phyloP scores from a whole-genome alignment of 2,113 vertebrate species.

The Marcusenius ussheri region DNA sequence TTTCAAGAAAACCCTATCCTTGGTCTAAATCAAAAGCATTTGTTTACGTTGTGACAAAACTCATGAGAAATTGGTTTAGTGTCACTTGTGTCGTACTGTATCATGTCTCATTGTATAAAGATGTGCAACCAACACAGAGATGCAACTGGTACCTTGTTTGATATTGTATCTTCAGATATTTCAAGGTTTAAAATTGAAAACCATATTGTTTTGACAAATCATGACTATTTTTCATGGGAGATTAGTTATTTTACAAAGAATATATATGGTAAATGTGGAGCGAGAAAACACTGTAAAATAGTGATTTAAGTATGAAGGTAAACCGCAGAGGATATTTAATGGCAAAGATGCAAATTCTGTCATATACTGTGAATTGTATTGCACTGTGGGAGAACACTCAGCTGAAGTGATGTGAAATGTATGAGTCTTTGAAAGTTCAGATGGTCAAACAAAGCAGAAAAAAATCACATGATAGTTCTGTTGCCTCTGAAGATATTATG shows the following conservation, averaged over 20 bases:
- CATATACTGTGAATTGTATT: conserved; percentile 10
- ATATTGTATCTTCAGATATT: conserved; percentile 7
- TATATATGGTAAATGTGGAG: neutral
- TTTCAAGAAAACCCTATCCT: neutral
- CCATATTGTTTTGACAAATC: neutral
- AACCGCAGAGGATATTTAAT: neutral
- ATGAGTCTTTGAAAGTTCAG: neutral
- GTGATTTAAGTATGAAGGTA: neutral
- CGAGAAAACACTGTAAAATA: neutral
- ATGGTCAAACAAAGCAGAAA: neutral
- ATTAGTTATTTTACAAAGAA: neutral
- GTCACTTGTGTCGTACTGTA: neutral
- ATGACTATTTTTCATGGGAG: neutral
- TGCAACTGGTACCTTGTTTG: conserved; percentile 5
- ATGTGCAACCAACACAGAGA: neutral
- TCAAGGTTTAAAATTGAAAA: conserved; percentile 9
- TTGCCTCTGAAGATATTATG: neutral
- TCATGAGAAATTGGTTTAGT: neutral
- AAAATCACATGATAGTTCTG: neutral
- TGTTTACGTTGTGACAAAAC: neutral
- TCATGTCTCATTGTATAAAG: neutral
- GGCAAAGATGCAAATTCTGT: neutral
- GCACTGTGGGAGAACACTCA: neutral
- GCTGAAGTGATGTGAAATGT: neutral
- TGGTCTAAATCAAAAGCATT: neutral